These are phyloP conservation scores for Brachionus rotundiformis DNA, from an alignment of 1,140 invertebrate species.

Conservation along the genomic window DNA sequence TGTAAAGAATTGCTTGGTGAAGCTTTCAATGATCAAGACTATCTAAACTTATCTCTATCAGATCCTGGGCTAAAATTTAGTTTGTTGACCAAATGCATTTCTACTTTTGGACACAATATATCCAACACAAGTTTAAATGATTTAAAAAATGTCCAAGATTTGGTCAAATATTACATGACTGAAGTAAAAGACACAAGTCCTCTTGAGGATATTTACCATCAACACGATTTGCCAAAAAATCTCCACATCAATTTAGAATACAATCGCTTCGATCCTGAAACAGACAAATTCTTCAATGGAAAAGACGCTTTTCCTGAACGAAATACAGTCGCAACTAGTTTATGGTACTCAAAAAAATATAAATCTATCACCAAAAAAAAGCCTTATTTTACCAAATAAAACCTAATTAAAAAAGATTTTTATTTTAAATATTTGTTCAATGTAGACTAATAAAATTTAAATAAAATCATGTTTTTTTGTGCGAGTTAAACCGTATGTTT, in stretches of 20 bases:
- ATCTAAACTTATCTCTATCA: not conserved
- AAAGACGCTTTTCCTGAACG: slow-evolving; percentile 51
- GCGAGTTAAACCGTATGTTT: slow-evolving; percentile 36
- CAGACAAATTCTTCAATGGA: slow-evolving; percentile 32
- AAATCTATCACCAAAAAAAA: slow-evolving; percentile 51
- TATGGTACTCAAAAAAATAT: slow-evolving; percentile 52
- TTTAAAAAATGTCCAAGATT: slow-evolving; percentile 7
- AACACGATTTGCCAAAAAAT: slow-evolving; percentile 44
- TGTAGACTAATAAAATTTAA: not conserved
- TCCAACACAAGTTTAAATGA: slow-evolving; percentile 24
- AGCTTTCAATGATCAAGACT: slow-evolving; percentile 30
- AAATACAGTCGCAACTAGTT: slow-evolving; percentile 48
- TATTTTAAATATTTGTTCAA: not conserved
- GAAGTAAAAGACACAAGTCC: slow-evolving; percentile 48
- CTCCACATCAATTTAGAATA: slow-evolving; percentile 47
- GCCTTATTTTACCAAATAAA: slow-evolving; percentile 26
- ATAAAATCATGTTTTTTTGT: too few species aligned
- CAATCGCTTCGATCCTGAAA: slow-evolving; percentile 33
- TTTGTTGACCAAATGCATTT: slow-evolving; percentile 28
- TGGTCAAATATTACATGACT: not conserved
- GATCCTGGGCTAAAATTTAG: slow-evolving; percentile 20
- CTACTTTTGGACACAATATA: slow-evolving; percentile 36
- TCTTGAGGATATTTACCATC: slow-evolving; percentile 17
- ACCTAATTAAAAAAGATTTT: not conserved
- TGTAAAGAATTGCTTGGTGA: slow-evolving; percentile 18